phyloP scores from a whole-genome alignment of 2,797 vertebrate genomes.

The Gymnothorax reevesii region DNA sequence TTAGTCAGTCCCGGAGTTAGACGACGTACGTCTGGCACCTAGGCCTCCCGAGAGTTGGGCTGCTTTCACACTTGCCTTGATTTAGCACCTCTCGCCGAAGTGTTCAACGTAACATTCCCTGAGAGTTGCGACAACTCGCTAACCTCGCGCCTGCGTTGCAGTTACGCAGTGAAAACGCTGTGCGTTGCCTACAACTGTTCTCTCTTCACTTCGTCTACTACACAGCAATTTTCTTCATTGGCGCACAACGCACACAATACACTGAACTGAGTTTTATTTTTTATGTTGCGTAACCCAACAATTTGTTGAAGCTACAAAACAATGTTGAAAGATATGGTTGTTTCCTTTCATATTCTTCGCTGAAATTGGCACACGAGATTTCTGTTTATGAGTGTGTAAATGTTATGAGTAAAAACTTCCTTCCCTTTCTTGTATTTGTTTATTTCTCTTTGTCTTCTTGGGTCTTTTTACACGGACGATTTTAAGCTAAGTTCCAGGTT shows the following conservation, averaged over 20 bases:
- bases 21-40: too few species aligned
- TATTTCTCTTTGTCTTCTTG: background rate
- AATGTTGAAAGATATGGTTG: background rate
- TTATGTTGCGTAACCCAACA: background rate
- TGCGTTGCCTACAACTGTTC: background rate
- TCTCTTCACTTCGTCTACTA: background rate
- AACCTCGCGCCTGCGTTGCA: background rate
- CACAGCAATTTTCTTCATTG: background rate
- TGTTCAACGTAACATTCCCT: background rate
- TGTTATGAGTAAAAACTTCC: background rate
- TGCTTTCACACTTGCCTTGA: background rate
- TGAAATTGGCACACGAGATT: background rate
- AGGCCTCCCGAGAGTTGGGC: background rate
- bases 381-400: background rate
- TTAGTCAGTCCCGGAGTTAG: background rate
- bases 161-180: background rate
- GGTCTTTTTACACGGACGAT: background rate
- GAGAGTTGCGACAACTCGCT: background rate
- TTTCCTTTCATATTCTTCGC: background rate
- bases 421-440: background rate
- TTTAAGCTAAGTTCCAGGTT: background rate
- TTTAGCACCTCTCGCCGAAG: background rate
- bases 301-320: background rate
- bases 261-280: background rate
- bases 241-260: background rate